Evolutionary conservation across 2,113 vertebrate species (phyloP).

Genomic region (Actinemys pallida): DNA sequence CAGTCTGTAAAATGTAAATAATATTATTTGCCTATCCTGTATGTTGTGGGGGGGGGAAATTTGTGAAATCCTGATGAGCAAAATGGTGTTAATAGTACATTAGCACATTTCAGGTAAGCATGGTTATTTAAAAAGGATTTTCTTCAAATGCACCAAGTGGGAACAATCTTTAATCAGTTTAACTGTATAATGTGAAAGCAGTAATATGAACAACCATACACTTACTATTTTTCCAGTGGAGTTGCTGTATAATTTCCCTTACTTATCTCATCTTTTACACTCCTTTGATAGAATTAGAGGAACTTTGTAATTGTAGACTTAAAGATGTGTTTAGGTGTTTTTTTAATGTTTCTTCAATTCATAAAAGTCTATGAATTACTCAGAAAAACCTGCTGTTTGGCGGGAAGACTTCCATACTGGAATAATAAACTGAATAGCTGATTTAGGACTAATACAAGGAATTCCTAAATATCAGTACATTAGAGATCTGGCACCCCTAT

Average conservation of each 20-base stretch:
- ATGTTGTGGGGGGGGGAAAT: not conserved
- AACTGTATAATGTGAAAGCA: not conserved
- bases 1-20: constrained; percentile 8
- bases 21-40: not conserved
- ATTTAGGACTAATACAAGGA: not conserved
- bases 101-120: not conserved
- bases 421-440: not conserved
- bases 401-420: not conserved
- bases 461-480: not conserved
- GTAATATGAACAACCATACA: not conserved
- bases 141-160: not conserved
- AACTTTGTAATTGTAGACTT: not conserved
- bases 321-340: not conserved
- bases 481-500: no score
- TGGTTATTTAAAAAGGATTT: not conserved
- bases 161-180: not conserved
- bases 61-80: not conserved
- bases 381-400: not conserved
- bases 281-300: not conserved
- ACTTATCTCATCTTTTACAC: constrained; percentile 5
- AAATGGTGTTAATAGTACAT: not conserved
- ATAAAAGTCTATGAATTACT: not conserved
- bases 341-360: not conserved
- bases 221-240: not conserved
- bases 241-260: not conserved